These are phyloP conservation scores for Plebejus melissa DNA, from an alignment of 2,888 invertebrate genomes.

Conservation along the genomic window DNA sequence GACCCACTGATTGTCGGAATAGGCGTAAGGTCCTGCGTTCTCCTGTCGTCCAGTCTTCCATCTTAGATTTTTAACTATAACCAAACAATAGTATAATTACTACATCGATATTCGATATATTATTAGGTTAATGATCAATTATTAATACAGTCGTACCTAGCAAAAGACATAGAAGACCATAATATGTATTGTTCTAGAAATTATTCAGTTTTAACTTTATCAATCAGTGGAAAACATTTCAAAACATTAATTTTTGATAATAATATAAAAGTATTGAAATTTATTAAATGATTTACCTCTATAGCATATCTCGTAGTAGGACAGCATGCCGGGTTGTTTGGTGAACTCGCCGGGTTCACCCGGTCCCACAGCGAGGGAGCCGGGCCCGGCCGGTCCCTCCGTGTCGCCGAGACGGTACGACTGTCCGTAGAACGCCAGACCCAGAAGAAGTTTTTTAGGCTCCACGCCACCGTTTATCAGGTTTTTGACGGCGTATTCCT, in stretches of 20 bases:
- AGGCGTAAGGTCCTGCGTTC: constrained; percentile 87
- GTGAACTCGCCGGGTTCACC: constrained; percentile 90
- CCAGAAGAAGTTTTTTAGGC: constrained; percentile 87
- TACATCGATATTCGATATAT: too few species aligned
- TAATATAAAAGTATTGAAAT: too few species aligned
- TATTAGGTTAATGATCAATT: too few species aligned
- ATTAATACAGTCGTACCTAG: too few species aligned
- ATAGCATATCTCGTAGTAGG: constrained; percentile 92
- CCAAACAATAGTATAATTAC: background rate
- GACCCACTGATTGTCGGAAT: constrained; percentile 91
- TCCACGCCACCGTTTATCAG: constrained; percentile 86
- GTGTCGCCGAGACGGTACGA: constrained; percentile 83
- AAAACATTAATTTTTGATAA: too few species aligned
- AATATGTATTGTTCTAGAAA: too few species aligned
- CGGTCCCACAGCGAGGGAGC: constrained; percentile 83
- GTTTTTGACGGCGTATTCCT: constrained; percentile 90
- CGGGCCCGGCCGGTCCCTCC: constrained; percentile 67
- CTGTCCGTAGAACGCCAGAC: constrained; percentile 93
- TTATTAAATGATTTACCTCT: constrained; percentile 54
- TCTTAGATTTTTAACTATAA: constrained; percentile 80
- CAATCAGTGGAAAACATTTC: too few species aligned
- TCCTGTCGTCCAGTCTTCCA: constrained; percentile 83
- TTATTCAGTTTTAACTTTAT: too few species aligned
- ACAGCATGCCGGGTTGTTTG: constrained; percentile 91
- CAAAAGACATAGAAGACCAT: too few species aligned